Base-by-base conservation (phyloP, 2,888 invertebrate genomes). In the Mechanitis messenoides region DNA sequence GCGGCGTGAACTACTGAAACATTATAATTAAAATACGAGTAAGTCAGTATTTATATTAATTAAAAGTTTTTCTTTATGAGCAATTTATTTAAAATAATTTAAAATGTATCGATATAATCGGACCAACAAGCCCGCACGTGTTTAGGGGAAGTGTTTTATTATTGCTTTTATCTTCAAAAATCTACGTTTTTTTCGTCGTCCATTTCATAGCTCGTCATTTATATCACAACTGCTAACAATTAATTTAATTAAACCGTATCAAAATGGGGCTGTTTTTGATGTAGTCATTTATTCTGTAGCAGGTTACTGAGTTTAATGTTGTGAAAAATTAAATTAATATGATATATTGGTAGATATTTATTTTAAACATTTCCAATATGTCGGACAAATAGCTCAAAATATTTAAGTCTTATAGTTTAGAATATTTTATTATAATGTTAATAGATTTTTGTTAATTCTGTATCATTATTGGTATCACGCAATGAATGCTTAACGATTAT, bases 211-310 rank as follows among this genome's bases (percentile, higher is more conserved):
- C 82, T 84, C 86, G 85, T 89, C 89, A 85, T 89, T 89, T 84
- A 84, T 88, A 88, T 87, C 78, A 83, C 83, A 77, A 83, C 81
- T 77, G 79, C 77, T 77, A 74, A 81, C 86, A 84, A 89, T 89
- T 89, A 89, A 89, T 89, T 89, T 84, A 88, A 89, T 89, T 89
- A 89, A 77, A 77, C 76, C 83, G 76, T 85, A 79, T 82, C 85
- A 78, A 74, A 77, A 74, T 72, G 72, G 80, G 81, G 79, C 74
- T 76, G 77, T 77, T 82, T 84, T 79, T 80, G 81, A 84, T 84
- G 78, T 78, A 79, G 80, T 81, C 81, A 77, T 81, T 81, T 77
- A 70, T 81, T 68, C 73, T 72, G 76, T 69, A 75, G 71, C 79
- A 80, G 79, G 80, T 83, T 77, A 72, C 69, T 61, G 71, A 58